Base-by-base conservation (phyloP, 2,113 vertebrate species). In the Brachyhypopomus gauderio region DNA sequence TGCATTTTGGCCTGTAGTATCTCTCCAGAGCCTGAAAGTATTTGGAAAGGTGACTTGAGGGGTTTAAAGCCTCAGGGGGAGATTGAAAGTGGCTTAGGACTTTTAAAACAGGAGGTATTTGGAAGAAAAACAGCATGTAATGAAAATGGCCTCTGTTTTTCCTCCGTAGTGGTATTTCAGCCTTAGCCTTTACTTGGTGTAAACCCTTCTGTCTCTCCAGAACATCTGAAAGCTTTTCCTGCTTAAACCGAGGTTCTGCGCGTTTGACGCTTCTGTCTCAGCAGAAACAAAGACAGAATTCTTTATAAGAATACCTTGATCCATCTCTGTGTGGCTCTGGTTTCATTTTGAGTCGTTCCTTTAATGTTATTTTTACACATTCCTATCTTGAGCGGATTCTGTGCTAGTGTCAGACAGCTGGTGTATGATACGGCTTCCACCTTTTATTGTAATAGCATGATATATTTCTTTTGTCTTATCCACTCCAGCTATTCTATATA, bases 31-130 rank as follows among this genome's bases (percentile, higher is more conserved):
- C 66, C 78, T 78, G 38, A 83, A 90, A 89, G 85, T 91, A 91
- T 90, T 88, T 87, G 56, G 81, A 84, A 90, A 85, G 88, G 85
- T 89, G 86, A 84, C 75, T 88, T 55, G 78, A 87, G 85, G 88
- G 45, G 45, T 52, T 14, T 52, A 52, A 52, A 52, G 9, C 45
- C 45, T 14, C 5, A 52, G 45, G 45, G 12, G 45, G 45, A 52
- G 45, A 14, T 52, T 52, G 83, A 90, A 85, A 86, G 85, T 89
- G 86, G 84, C 78, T 88, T 58, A 77, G 87, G 85, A 88, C 84
- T 88, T 90, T 90, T 76, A 86, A 88, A 89, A 89, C 36, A 58
- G 56, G 83, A 85, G 78, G 83, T 86, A 86, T 90, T 88, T 82
- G 55, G 36, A 79, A 34, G 16, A 80, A 80, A 77, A 82, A 87